phyloP scores from a whole-genome alignment of 2,113 vertebrate genomes.

The Dicrurus megarhynchus region DNA sequence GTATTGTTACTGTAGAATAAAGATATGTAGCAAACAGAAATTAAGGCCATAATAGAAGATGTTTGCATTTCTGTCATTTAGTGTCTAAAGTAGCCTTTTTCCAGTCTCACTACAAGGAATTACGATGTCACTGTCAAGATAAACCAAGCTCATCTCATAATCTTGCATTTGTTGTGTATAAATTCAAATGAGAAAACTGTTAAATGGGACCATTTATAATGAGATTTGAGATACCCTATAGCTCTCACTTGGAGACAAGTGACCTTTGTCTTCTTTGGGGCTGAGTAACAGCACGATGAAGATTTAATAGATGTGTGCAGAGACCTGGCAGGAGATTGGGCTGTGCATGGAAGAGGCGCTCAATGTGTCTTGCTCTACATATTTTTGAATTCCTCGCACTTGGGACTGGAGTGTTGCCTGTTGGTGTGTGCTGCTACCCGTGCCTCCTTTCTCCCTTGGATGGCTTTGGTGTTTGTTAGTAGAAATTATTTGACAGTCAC shows the following conservation, averaged over 20 bases:
- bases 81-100: not conserved
- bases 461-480: not conserved
- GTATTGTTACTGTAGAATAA: not conserved
- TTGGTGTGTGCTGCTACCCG: not conserved
- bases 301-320: slow-evolving; percentile 28
- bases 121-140: not conserved
- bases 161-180: slow-evolving; percentile 37
- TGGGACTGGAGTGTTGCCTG: not conserved
- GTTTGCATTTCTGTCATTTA: not conserved
- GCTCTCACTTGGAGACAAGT: slow-evolving; percentile 40
- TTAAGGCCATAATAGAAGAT: not conserved
- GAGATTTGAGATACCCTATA: slow-evolving; percentile 44
- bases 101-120: not conserved
- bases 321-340: not conserved
- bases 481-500: slow-evolving; percentile 1
- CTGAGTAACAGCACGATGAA: not conserved
- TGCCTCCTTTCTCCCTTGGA: not conserved
- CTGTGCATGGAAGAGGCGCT: not conserved
- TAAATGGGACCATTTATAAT: slow-evolving; percentile 52
- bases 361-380: not conserved
- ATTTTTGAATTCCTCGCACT: not conserved
- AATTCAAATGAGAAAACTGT: slow-evolving; percentile 44
- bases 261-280: slow-evolving; percentile 37
- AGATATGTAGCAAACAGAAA: not conserved
- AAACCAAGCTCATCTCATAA: not conserved